These are phyloP conservation scores for Ochotona curzoniae DNA, from an alignment of 2,113 vertebrate genomes.

Conservation along the genomic window DNA sequence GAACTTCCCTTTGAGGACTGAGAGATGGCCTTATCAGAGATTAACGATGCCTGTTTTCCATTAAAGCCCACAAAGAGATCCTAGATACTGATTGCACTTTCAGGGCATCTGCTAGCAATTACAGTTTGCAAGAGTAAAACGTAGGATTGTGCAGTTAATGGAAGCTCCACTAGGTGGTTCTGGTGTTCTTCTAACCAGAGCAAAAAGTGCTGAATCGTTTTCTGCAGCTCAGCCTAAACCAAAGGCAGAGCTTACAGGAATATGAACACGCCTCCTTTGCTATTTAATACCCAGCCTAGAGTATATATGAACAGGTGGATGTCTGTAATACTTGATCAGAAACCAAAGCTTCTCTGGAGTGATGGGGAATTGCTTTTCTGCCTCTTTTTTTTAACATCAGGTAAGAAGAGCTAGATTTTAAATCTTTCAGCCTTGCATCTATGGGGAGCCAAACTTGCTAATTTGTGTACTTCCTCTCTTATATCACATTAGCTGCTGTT, in stretches of 20 bases:
- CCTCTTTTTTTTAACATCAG: not conserved
- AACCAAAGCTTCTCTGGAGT: not conserved
- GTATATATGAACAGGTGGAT: not conserved
- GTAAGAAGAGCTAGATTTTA: not conserved
- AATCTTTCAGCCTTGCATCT: slow-evolving; percentile 30
- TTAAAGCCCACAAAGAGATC: slow-evolving; percentile 42
- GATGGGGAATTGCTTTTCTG: not conserved
- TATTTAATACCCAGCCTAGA: not conserved
- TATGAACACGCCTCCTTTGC: not conserved
- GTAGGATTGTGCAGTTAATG: slow-evolving; percentile 77
- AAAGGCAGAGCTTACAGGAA: not conserved
- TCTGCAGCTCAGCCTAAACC: not conserved
- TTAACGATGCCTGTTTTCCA: not conserved
- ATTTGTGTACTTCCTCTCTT: not conserved
- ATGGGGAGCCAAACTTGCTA: not conserved
- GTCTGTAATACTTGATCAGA: not conserved
- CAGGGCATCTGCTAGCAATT: not conserved
- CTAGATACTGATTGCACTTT: not conserved
- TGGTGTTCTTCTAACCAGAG: slow-evolving; percentile 82
- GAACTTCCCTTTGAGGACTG: not conserved
- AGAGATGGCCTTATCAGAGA: not conserved
- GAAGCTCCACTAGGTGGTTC: slow-evolving; percentile 87
- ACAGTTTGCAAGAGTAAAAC: not conserved
- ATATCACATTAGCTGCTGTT: not conserved
- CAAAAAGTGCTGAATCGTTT: rapidly evolving